Evolutionary conservation across 1,140 invertebrate genomes (phyloP).

Genomic region (Bombus superbus): DNA sequence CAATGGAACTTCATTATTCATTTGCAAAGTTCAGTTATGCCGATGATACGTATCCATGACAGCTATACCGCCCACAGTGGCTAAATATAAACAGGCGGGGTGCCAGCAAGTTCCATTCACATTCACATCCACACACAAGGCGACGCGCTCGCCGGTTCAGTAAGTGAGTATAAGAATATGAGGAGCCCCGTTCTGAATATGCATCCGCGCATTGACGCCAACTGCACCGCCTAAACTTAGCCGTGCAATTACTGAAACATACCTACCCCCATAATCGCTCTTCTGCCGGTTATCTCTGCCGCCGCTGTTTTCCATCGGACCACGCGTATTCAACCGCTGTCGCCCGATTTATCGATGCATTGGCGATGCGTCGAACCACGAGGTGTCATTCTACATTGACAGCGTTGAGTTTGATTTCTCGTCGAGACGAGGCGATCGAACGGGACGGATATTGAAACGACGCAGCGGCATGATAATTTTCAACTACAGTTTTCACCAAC

Average conservation of each 20-base stretch:
- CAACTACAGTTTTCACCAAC: too few species aligned
- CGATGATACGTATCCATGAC: conserved; percentile 83
- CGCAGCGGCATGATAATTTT: too few species aligned
- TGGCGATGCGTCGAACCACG: neutral
- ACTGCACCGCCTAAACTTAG: conserved; percentile 82
- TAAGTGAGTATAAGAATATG: conserved; percentile 78
- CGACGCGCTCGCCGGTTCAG: conserved; percentile 54
- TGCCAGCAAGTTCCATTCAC: conserved; percentile 83
- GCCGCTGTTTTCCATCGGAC: conserved; percentile 13
- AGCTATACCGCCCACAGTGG: conserved; percentile 82
- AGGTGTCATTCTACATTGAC: too few species aligned
- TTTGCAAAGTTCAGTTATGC: conserved; percentile 81
- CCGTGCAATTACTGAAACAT: conserved; percentile 81
- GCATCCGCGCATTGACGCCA: conserved; percentile 82
- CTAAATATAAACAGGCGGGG: conserved; percentile 83
- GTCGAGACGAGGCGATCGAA: too few species aligned
- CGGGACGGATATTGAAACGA: too few species aligned
- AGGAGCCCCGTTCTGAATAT: conserved; percentile 81
- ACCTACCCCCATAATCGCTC: conserved; percentile 75
- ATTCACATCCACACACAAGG: conserved; percentile 69
- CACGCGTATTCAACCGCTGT: neutral
- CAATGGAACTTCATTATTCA: conserved; percentile 82
- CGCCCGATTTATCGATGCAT: neutral
- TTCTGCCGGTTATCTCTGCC: conserved; percentile 59
- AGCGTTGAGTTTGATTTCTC: neutral